Evolutionary conservation across 2,797 vertebrate genomes (phyloP).

Genomic region (Megaceryle alcyon): DNA sequence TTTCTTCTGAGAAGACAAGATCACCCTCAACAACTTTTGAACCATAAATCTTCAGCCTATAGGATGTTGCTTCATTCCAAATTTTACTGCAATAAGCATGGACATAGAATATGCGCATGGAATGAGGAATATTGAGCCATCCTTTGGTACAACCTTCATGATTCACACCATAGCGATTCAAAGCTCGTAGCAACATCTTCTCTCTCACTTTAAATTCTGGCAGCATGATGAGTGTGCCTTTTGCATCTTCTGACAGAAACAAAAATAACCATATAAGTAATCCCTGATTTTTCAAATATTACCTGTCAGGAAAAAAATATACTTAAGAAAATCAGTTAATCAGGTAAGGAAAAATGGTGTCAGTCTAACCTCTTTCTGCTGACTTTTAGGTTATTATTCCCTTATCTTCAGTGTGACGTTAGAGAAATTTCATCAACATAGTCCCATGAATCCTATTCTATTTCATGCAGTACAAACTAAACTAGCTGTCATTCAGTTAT

Average conservation of each 20-base stretch:
- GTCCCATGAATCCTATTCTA: not conserved
- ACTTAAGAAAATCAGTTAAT: slow-evolving; percentile 4
- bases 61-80: slow-evolving; percentile 91
- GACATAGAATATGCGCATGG: slow-evolving; percentile 91
- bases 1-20: slow-evolving; percentile 81
- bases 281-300: not conserved
- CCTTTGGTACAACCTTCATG: slow-evolving; percentile 86
- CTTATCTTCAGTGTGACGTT: not conserved
- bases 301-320: not conserved
- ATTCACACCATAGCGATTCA: slow-evolving; percentile 89
- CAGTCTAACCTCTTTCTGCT: not conserved
- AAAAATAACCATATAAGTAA: slow-evolving; percentile 6
- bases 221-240: slow-evolving; percentile 88
- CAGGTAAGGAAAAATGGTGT: not conserved
- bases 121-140: slow-evolving; percentile 94
- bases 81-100: slow-evolving; percentile 96
- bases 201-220: slow-evolving; percentile 90
- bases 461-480: not conserved
- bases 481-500: not conserved
- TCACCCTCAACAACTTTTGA: slow-evolving; percentile 85
- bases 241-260: slow-evolving; percentile 84
- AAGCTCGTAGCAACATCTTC: slow-evolving; percentile 87
- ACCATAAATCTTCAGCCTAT: slow-evolving; percentile 84
- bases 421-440: not conserved
- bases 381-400: not conserved